Percentiles rank a stretch among this genome's conserved stretches.
Conservation (phyloP, 2,888 invertebrate genomes). For the Drosophila dives region DNA sequence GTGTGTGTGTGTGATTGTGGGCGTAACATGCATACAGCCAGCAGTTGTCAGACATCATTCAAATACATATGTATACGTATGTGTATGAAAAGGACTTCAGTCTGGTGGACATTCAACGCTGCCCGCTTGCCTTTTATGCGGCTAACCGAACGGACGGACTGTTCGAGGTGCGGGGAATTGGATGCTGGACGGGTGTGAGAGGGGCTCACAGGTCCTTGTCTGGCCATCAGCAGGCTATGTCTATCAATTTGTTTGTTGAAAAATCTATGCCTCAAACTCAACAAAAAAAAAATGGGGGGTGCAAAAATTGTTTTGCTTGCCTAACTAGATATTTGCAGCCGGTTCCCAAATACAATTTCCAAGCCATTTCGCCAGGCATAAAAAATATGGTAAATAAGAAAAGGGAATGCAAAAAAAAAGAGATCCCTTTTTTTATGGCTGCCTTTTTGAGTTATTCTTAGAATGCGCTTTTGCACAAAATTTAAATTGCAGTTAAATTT, state of each 20-base stretch:
- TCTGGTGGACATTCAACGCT: slow-evolving; percentile 2
- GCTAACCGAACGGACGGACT: slow-evolving; percentile 32
- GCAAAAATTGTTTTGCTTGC: slow-evolving; percentile 21
- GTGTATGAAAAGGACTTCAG: neutral
- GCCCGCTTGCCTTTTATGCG: slow-evolving; percentile 45
- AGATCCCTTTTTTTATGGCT: neutral
- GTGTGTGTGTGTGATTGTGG: slow-evolving; percentile 18
- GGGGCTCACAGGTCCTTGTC: slow-evolving; percentile 27
- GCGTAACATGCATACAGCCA: slow-evolving; percentile 41
- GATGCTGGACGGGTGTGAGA: neutral
- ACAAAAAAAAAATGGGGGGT: slow-evolving; percentile 20
- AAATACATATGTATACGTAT: slow-evolving; percentile 25
- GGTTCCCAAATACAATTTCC: slow-evolving; percentile 17
- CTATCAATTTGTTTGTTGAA: slow-evolving; percentile 52
- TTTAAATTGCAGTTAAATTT: slow-evolving; percentile 7
- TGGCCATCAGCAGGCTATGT: slow-evolving; percentile 24
- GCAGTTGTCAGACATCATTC: slow-evolving; percentile 61
- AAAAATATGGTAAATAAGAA: neutral
- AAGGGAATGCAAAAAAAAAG: neutral
- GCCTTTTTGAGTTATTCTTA: neutral
- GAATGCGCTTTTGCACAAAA: neutral
- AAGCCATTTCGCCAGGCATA: slow-evolving; percentile 1
- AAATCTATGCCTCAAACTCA: slow-evolving; percentile 31
- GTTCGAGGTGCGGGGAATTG: neutral
- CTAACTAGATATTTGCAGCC: slow-evolving; percentile 14